Evolutionary conservation across 2,113 vertebrate genomes (phyloP).

Genomic region (Anseranas semipalmata): DNA sequence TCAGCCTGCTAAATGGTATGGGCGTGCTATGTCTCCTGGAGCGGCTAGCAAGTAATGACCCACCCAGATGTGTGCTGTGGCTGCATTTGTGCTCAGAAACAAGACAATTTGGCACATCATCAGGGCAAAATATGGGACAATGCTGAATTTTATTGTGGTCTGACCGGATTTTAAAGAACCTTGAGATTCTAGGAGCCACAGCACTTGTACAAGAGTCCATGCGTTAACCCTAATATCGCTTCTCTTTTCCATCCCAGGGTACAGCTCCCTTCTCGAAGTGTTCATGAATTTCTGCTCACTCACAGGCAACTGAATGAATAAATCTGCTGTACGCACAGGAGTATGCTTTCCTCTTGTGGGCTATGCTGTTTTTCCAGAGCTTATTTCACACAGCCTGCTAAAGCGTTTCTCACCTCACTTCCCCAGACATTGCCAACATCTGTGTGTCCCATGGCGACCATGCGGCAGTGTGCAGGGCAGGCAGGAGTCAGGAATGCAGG

Average conservation of each 20-base stretch:
- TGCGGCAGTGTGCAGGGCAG: neutral
- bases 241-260: neutral
- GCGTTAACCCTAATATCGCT: neutral
- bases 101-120: neutral
- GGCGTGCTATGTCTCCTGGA: neutral
- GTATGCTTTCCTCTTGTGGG: neutral
- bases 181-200: neutral
- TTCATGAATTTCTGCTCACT: neutral
- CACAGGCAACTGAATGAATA: fast-evolving
- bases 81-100: neutral
- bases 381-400: neutral
- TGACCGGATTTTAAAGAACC: neutral
- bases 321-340: neutral
- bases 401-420: neutral
- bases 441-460: fast-evolving
- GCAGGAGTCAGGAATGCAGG: neutral
- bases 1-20: neutral
- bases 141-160: neutral
- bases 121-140: neutral
- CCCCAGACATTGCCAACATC: neutral
- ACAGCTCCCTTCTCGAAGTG: neutral
- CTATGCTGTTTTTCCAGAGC: neutral
- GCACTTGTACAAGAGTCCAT: neutral
- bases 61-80: fast-evolving
- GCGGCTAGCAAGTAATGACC: neutral